Evolutionary conservation across 1,140 invertebrate species (phyloP).

Genomic region (Halyomorpha halys): DNA sequence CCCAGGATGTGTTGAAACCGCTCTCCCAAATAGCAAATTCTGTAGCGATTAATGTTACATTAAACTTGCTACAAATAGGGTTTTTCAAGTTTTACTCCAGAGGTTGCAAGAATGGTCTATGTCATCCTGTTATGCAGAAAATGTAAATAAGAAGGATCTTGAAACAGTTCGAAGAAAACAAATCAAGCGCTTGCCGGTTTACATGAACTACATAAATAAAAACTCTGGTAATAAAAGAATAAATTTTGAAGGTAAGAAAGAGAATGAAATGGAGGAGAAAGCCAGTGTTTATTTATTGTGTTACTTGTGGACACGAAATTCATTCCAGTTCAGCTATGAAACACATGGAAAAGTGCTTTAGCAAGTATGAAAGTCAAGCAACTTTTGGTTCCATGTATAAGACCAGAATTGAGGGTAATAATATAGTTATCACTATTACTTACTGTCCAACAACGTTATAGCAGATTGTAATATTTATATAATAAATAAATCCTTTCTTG

Average conservation of each 20-base stretch:
- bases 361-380: conserved; percentile 94
- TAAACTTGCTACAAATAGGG: conserved; percentile 74
- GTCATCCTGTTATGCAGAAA: conserved; percentile 78
- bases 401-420: conserved; percentile 84
- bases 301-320: conserved; percentile 92
- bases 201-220: conserved; percentile 54
- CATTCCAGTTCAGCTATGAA: conserved; percentile 76
- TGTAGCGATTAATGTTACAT: conserved; percentile 90
- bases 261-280: conserved; percentile 62
- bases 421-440: no score
- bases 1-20: conserved; percentile 68
- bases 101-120: conserved; percentile 90
- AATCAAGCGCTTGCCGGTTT: conserved; percentile 60
- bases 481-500: no score
- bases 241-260: conserved; percentile 29
- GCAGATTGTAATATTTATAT: no score
- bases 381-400: conserved; percentile 92
- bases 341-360: conserved; percentile 92
- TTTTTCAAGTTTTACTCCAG: conserved; percentile 77
- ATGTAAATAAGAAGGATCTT: conserved; percentile 69
- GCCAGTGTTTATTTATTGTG: conserved; percentile 88
- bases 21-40: conserved; percentile 80
- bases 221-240: conserved; percentile 40
- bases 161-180: conserved; percentile 74
- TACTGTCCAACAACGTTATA: no score